Base-by-base conservation (phyloP, 2,113 vertebrate species). In the Crotalus tigris region DNA sequence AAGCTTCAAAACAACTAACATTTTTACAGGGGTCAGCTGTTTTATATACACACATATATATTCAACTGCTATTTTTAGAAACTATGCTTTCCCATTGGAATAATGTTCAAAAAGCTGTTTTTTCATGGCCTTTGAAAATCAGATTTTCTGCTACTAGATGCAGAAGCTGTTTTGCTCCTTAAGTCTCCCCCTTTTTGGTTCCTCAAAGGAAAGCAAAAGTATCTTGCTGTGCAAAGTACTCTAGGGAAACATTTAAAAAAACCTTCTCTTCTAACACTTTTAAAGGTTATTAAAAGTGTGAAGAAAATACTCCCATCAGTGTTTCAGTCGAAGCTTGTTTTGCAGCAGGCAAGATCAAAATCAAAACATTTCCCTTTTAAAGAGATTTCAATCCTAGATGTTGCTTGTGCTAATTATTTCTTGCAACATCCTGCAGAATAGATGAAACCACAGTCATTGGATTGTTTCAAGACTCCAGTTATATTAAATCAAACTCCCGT, bases 351-450 rank as follows among this genome's bases (percentile, higher is more conserved):
- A 17, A 51, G 59, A 95, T 94, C 95, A 93, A 92, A 97, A 93
- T 57, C 49, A 95, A 85, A 69, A 5, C 88, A 21, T 51, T n/a
- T 87, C 94, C 92, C 44, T 2, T 17, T 88, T 88, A 92, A 54
- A 92, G 95, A 85, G 93, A 93, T 89, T 95, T 89, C 75, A 96
- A 75, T 85, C 85, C 94, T 55, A 61, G 91, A 89, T 91, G 61
- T 61, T 59, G 88, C 91, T 88, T 90, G 88, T 92, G 94, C 93
- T 93, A 90, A 96, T 94, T 87, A 94, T 93, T 95, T 95, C 90
- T 92, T 81, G 46, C 89, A 90, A 91, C 33, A 29, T 92, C 89
- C 90, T 94, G 53, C 0, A 3, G 91, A 13, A 0, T 2, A 85
- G 92, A 29, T 49, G 19, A 0, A 5, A 58, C 3, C 81, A 89